Evolutionary conservation across 2,888 invertebrate genomes (phyloP), one percentile per base, ranked within the genome.

Genomic region (Heliconius ethilla): DNA sequence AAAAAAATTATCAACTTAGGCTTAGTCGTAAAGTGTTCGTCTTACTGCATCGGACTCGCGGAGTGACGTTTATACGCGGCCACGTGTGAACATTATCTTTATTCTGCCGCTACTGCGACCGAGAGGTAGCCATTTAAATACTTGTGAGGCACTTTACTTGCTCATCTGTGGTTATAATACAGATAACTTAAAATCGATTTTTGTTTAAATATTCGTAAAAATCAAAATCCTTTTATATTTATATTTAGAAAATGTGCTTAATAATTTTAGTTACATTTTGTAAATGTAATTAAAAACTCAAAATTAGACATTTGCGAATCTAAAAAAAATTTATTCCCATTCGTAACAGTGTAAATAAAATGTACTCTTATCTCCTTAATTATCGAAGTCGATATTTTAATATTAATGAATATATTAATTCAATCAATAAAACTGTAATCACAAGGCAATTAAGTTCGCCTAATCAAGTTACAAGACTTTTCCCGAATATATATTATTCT

Each of bases 21-120:
- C 75, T 78, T 78, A 70, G 86, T 90, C 91, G 88, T 92, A 92
- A 92, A 92, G 85, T 85, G 87, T 83, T 83, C 86, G 86, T 89
- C 85, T 87, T 90, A 92, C 87, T 88, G 90, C 90, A 86, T 86
- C 86, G 86, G 85, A 84, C 86, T 87, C 87, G 87, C 88, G 88
- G 88, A 89, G 91, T 90, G 92, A 93, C 93, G 90, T 91, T 90
- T 90, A 89, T 89, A 89, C 88, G 86, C 86, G 88, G 86, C 89
- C 92, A 94, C 93, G 94, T 94, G 94, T 91, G 91, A 94, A 92
- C 89, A 92, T 94, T 93, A 94, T 93, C 94, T 94, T 92, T 92
- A 93, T 93, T 91, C 91, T 90, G 89, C 85, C 85, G 92, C 92
- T 90, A 91, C 92, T 89, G 87, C 87, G 88, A 90, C 89, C 88